phyloP scores from a whole-genome alignment of 2,113 vertebrate species.

The Istiophorus platypterus region DNA sequence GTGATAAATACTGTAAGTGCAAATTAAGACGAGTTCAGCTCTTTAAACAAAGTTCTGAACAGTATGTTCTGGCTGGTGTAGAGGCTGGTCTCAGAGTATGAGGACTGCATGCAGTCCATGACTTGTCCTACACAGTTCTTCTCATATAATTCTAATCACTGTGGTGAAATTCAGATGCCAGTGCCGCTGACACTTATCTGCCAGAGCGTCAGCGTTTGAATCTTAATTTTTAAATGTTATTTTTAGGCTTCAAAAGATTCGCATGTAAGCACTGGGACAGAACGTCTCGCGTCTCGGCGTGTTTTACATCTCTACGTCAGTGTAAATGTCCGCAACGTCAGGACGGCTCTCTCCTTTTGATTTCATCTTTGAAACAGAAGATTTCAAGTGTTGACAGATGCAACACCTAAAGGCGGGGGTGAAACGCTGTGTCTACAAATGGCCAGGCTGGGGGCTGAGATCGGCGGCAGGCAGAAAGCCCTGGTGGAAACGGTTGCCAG shows the following conservation, averaged over 20 bases:
- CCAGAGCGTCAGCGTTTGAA: slow-evolving; percentile 51
- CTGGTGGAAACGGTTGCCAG: slow-evolving; percentile 33
- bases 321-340: not conserved
- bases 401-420: not conserved
- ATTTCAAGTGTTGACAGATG: not conserved
- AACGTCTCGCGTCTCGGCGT: not conserved
- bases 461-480: slow-evolving; percentile 17
- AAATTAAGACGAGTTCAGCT: not conserved
- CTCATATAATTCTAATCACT: slow-evolving; percentile 60
- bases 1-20: not conserved
- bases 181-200: slow-evolving; percentile 51
- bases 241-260: slow-evolving; percentile 39
- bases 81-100: not conserved
- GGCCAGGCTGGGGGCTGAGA: not conserved
- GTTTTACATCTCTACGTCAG: not conserved
- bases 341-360: not conserved
- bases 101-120: slow-evolving; percentile 1
- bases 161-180: slow-evolving; percentile 48
- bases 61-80: not conserved
- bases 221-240: slow-evolving; percentile 40
- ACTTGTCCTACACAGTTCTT: slow-evolving; percentile 35
- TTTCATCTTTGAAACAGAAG: not conserved
- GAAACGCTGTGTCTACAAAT: not conserved
- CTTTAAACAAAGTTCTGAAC: not conserved
- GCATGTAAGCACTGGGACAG: slow-evolving; percentile 7